Evolutionary conservation across 2,113 vertebrate species (phyloP).

Genomic region (Mustela lutreola): DNA sequence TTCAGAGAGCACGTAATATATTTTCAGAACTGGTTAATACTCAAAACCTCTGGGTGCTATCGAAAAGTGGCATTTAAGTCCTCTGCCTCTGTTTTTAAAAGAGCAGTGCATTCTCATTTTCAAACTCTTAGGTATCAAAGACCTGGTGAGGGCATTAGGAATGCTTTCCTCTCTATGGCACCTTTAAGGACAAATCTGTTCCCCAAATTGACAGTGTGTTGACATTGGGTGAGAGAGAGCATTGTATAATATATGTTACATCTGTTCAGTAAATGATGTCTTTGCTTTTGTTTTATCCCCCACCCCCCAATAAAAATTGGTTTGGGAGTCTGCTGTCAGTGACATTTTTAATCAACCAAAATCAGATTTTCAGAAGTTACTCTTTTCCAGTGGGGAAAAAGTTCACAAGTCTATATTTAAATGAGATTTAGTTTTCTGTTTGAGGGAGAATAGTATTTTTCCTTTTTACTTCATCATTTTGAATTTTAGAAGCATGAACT

Average conservation of each 20-base stretch:
- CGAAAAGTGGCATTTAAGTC: constrained; percentile 55
- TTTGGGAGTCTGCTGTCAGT: not conserved
- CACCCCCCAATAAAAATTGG: not conserved
- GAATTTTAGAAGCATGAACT: constrained; percentile 38
- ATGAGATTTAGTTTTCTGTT: constrained; percentile 44
- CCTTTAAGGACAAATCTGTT: not conserved
- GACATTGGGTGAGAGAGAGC: not conserved
- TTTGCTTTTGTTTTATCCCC: not conserved
- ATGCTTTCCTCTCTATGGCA: not conserved
- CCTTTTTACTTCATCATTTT: not conserved
- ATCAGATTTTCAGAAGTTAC: constrained; percentile 25
- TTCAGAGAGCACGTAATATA: constrained; percentile 8
- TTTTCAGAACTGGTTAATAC: constrained; percentile 55
- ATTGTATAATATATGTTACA: constrained; percentile 22
- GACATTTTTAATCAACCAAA: constrained; percentile 45
- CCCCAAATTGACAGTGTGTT: not conserved
- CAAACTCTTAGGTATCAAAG: not conserved
- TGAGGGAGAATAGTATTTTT: not conserved
- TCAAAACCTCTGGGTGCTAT: constrained; percentile 29
- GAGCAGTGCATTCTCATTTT: not conserved
- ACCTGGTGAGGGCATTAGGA: not conserved
- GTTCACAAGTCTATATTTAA: not conserved
- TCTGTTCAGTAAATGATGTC: not conserved
- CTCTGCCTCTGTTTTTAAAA: constrained; percentile 50
- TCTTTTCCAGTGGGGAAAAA: not conserved